Base-by-base conservation (phyloP, 2,888 invertebrate species). In the Acholoe squamosa region DNA sequence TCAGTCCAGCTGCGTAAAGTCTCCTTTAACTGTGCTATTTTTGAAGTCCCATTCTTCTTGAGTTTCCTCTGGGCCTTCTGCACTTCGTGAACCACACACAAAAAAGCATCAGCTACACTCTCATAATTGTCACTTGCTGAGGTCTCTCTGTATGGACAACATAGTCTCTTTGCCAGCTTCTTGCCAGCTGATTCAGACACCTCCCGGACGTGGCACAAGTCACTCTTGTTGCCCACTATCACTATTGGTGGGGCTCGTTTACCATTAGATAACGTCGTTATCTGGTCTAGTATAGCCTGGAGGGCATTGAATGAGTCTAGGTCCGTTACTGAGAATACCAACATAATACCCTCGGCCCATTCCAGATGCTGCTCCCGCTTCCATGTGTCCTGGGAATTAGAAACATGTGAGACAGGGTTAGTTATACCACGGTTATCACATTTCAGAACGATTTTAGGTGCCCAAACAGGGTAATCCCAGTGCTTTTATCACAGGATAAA, bases 101-200 rank as follows among this genome's bases (percentile, higher is more conserved):
- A 43, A 34, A 90, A 90, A 12, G 90, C 90, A 12, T 90, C 90
- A 56, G 76, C 25, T n/a, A 90, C 90, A 28, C 90, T 84, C n/a
- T 84, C 84, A 31, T 90, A 90, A 25, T 34, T 84, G 22, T 90
- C 90, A 67, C 90, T 90, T 31, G 90, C 90, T 14, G 90, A 90
- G 33, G 90, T 84, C 84, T 90, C 90, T 56, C 84, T n/a, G 22
- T 71, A 67, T 10, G 84, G 90, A 54, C 90, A 90, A 22, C 56
- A 56, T 16, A 90, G 84, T 0, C 84, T 19, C 34, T 54, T 54
- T n/a, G 33, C 84, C 33, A 90, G 33, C n/a, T 84, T 67, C 52
- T 71, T 33, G 33, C 34, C 56, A 16, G 84, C 90, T 3, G 56
- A 56, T n/a, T 90, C 84, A 28, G 90, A 34, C n/a, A 90, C 90